Evolutionary conservation across 2,888 invertebrate species (phyloP), one percentile per base, ranked within the genome.

Genomic region (Embidobia sp.): DNA sequence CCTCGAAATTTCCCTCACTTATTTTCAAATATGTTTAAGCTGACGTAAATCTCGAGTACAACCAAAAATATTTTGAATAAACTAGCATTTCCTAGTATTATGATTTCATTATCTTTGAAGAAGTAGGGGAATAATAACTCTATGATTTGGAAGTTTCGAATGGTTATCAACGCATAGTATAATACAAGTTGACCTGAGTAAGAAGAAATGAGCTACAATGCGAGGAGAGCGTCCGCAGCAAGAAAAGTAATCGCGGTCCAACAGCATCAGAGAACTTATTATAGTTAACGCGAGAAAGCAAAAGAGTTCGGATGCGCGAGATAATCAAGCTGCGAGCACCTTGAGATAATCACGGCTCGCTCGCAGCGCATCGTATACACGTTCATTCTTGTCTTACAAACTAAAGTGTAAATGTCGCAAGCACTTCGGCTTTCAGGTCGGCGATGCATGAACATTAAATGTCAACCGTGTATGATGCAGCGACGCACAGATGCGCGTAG

Each of bases 281-380:
- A 85, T 82, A 86, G 84, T 84, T 80, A 81, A 80, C 84, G 85
- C 85, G 83, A 82, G 85, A 87, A 74, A 61, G 86, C 85, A 86
- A 86, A 87, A 85, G 85, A 86, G 85, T 87, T 84, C 63, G 83
- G 86, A 86, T 86, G 87, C 87, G 85, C 86, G 86, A 87, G 88
- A 88, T 88, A 87, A 88, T 87, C 86, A 87, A 87, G 84, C 86
- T 82, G 85, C 83, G 81, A 85, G 85, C 85, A 81, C 81, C 84
- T 85, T 80, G 82, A 80, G 81, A 86, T 86, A 87, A 87, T 87
- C 86, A 86, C 84, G 85, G 84, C 83, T 86, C 85, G 83, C 84
- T 76, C 70, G 79, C 78, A 77, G 78, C 78, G 81, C 59, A 59
- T 40, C 77, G 81, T 16, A 48, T 27, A 53, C 46, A 55, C 37